phyloP scores from a whole-genome alignment of 2,113 vertebrate species.

The Hippolais icterina region DNA sequence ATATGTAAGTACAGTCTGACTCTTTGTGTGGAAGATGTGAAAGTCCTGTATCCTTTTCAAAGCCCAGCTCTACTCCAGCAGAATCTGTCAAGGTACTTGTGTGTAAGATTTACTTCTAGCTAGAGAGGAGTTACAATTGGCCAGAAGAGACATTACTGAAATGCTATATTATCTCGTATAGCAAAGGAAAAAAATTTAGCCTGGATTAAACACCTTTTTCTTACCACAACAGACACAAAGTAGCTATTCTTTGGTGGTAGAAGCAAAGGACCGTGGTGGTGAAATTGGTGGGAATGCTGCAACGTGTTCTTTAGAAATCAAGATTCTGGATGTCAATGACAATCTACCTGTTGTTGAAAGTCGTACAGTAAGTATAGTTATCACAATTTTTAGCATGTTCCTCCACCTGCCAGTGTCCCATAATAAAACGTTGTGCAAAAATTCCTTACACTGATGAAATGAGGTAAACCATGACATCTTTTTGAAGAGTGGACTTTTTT shows the following conservation, averaged over 20 bases:
- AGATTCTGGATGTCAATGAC: slow-evolving; percentile 81
- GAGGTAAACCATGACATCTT: not conserved
- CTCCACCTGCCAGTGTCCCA: not conserved
- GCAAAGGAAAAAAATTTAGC: not conserved
- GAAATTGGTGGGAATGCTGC: slow-evolving; percentile 14
- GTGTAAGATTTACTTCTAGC: not conserved
- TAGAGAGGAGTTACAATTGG: not conserved
- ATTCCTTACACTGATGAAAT: not conserved
- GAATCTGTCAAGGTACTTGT: not conserved
- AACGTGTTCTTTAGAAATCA: slow-evolving; percentile 71
- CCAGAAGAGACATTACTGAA: not conserved
- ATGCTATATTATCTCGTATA: not conserved
- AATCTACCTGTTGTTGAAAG: slow-evolving; percentile 73
- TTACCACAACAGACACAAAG: slow-evolving; percentile 62
- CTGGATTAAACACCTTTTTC: not conserved
- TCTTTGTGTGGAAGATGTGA: not conserved
- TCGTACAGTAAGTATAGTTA: slow-evolving; percentile 48
- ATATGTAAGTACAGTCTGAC: not conserved
- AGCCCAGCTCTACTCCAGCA: not conserved
- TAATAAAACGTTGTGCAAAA: not conserved
- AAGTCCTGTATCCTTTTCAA: not conserved
- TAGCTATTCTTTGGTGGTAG: slow-evolving; percentile 72
- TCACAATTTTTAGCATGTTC: not conserved
- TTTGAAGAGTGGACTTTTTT: not conserved
- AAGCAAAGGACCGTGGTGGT: slow-evolving; percentile 74